phyloP scores from a whole-genome alignment of 1,140 invertebrate genomes.

The Drosophila sturtevanti region DNA sequence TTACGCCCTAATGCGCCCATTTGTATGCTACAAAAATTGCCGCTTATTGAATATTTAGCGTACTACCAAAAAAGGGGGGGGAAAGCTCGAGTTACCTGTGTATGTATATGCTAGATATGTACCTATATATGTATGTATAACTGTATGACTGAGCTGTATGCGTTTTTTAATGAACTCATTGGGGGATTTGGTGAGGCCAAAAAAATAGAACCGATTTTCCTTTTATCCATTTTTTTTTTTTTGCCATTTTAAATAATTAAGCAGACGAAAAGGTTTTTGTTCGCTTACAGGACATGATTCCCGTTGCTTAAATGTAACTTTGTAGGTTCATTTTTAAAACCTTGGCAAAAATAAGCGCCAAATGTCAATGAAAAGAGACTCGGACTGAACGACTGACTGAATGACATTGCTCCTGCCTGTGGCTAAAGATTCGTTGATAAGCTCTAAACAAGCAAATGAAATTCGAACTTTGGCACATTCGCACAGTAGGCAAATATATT shows the following conservation, averaged over 20 bases:
- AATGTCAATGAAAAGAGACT: constrained; percentile 50
- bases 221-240: constrained; percentile 56
- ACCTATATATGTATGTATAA: background rate
- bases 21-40: constrained; percentile 81
- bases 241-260: constrained; percentile 79
- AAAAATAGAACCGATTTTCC: constrained; percentile 22
- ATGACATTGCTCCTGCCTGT: constrained; percentile 35
- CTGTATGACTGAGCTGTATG: constrained; percentile 6
- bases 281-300: background rate
- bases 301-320: background rate
- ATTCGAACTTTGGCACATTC: constrained; percentile 22
- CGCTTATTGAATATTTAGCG: constrained; percentile 80
- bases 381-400: constrained; percentile 31
- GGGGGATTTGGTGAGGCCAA: constrained; percentile 52
- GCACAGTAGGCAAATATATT: background rate
- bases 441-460: constrained; percentile 70
- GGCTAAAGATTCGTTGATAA: constrained; percentile 62
- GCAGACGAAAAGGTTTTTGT: constrained; percentile 29
- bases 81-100: background rate
- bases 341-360: constrained; percentile 28
- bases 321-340: background rate
- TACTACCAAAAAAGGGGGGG: constrained; percentile 15
- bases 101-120: background rate
- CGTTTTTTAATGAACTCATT: constrained; percentile 74
- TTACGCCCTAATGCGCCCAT: constrained; percentile 79